Evolutionary conservation across 2,797 vertebrate genomes (phyloP).

Genomic region (Pangasius mekongensis): DNA sequence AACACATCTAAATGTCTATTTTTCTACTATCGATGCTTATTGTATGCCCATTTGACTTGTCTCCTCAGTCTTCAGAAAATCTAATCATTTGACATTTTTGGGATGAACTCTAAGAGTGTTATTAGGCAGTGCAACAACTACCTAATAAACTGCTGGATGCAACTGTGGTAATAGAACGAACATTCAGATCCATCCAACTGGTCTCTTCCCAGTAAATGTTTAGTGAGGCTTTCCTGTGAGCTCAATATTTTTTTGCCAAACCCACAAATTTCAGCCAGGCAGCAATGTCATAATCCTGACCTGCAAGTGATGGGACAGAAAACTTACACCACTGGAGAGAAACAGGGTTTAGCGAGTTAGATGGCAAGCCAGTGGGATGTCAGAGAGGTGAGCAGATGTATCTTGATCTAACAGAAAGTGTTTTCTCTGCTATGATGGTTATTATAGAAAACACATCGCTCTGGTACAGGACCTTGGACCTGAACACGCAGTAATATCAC

Average conservation of each 20-base stretch:
- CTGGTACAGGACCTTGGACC: background rate
- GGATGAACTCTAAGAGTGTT: background rate
- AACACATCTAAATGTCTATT: slow-evolving; percentile 13
- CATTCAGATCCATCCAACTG: slow-evolving; percentile 7
- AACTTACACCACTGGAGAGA: background rate
- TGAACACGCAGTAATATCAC: background rate
- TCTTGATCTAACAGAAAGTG: background rate
- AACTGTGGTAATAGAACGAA: too few relatives aligned
- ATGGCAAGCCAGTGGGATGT: background rate
- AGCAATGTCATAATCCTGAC: background rate
- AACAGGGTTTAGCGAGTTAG: background rate
- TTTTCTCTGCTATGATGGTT: background rate
- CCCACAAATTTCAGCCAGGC: background rate
- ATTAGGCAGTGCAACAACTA: background rate
- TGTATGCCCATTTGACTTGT: background rate
- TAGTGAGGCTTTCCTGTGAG: slow-evolving; percentile 3
- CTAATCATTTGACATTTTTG: background rate
- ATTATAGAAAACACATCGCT: background rate
- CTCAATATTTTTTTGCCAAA: background rate
- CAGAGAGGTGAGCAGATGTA: background rate
- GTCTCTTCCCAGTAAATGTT: background rate
- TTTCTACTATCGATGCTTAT: background rate
- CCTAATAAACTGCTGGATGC: background rate
- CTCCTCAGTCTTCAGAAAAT: background rate
- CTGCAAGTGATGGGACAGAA: background rate